These are phyloP conservation scores for Ichneumon xanthorius DNA, from an alignment of 2,888 invertebrate species.

Conservation along the genomic window DNA sequence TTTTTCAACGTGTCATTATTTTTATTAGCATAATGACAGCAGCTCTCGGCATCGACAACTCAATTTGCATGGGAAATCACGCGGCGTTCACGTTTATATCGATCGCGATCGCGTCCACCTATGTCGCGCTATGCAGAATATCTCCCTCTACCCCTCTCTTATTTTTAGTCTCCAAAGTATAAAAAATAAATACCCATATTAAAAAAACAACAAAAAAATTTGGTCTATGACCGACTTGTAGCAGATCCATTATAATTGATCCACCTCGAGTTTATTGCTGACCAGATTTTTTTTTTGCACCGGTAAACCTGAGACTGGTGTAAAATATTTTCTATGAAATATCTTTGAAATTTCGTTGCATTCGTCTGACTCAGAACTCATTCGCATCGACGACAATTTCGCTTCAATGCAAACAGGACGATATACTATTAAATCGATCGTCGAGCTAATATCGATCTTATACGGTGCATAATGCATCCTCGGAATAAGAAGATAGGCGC, in stretches of 20 bases:
- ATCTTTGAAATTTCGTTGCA: not conserved
- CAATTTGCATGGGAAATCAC: constrained; percentile 82
- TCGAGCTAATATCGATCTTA: constrained; percentile 47
- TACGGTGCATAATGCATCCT: constrained; percentile 54
- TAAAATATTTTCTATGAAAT: constrained; percentile 1
- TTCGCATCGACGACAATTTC: not conserved
- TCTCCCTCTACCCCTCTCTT: not conserved
- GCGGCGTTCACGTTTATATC: constrained; percentile 63
- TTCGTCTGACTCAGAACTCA: not conserved
- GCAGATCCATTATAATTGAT: no score
- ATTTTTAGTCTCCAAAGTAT: not conserved
- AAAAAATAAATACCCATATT: not conserved
- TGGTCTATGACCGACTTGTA: not conserved
- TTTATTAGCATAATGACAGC: constrained; percentile 82
- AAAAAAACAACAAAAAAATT: not conserved
- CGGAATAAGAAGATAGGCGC: constrained; percentile 48
- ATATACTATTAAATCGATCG: constrained; percentile 47
- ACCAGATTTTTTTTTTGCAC: not conserved
- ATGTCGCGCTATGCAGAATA: constrained; percentile 4
- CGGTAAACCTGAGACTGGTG: not conserved
- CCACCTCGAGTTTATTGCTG: no score
- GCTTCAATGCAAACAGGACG: constrained; percentile 47
- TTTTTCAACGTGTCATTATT: constrained; percentile 78
- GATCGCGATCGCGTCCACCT: constrained; percentile 36
- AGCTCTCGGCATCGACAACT: constrained; percentile 75